Percentiles rank a stretch among this genome's conserved stretches.
Conservation (phyloP, 2,888 invertebrate genomes). For the Zaprionus obscuricornis region DNA sequence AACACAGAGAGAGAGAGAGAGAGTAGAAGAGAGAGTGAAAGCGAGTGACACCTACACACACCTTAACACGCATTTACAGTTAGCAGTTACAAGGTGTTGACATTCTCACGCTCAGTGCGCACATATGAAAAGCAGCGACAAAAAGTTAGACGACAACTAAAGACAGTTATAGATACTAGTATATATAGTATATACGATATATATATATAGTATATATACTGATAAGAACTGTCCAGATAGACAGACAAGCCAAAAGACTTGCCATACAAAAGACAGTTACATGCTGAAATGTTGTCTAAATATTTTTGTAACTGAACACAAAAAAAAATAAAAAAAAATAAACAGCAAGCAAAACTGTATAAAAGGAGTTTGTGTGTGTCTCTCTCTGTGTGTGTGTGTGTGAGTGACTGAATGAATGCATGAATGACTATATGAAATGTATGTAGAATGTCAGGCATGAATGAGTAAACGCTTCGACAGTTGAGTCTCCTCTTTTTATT, state of each 20-base stretch:
- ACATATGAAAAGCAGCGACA: conserved; percentile 43
- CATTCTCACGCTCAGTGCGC: conserved; percentile 46
- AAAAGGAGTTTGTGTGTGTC: conserved; percentile 5
- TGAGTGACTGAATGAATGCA: conserved; percentile 18
- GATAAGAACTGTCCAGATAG: conserved; percentile 14
- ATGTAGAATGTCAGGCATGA: conserved; percentile 14
- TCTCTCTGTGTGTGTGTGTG: conserved; percentile 18
- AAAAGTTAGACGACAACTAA: conserved; percentile 46
- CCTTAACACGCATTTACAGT: neutral
- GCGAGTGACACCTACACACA: neutral
- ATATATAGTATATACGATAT: conserved; percentile 2
- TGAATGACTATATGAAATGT: conserved; percentile 12
- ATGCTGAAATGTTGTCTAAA: conserved; percentile 36
- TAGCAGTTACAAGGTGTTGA: conserved; percentile 48
- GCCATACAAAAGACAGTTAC: too few relatives aligned
- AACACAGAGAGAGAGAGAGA: neutral
- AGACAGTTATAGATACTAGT: conserved; percentile 38
- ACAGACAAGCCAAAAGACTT: too few relatives aligned
- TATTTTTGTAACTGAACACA: conserved; percentile 48
- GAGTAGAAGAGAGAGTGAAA: neutral
- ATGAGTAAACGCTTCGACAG: conserved; percentile 25
- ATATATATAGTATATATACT: neutral
- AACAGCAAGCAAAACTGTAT: neutral
- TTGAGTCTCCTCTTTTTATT: conserved; percentile 15
- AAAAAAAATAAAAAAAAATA: conserved; percentile 28